Base-by-base conservation (phyloP, 2,888 invertebrate genomes). In the Pyrochroa serraticornis region DNA sequence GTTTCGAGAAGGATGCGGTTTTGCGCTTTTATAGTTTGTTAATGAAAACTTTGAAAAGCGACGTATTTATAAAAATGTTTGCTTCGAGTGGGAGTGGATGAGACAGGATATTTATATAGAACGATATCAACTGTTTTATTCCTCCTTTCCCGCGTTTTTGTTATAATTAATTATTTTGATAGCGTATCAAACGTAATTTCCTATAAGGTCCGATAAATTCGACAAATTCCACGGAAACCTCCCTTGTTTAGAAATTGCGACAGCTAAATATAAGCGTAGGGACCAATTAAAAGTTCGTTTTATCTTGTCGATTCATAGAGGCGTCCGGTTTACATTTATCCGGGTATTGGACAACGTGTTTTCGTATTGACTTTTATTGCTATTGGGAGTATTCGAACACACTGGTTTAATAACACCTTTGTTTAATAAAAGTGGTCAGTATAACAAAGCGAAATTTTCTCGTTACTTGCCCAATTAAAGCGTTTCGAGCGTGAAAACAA, bases 201-300 rank as follows among this genome's bases (percentile, higher is more conserved):
- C 7, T 13, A 39, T 39, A 39, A 12, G 13, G 13, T 39, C n/a
- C 22, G n/a, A 8, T 13, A 13, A 39, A 39, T 39, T 13, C 12
- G 10, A 12, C 38, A 10, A 38, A 38, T 10, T 38, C 10, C 13
- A 7, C 8, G 38, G 10, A 3, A 10, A 13, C 41, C 7, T 14
- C 22, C 41, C 22, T 13, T 41, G 7, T 31, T 38, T 10, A 14
- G 14, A 9, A 45, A 8, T 8, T 35, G 8, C 45, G 35, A 45
- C 45, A 35, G 47, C 30, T 22, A 10, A 41, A 49, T 39, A 49
- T 39, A 49, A 49, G 39, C 32, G 41, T 32, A 14, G 49, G 41
- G 49, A 49, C 33, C 49, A 49, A 49, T 49, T 49, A 49, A 49
- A 49, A 49, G 41, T 49, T 49, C 41, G 13, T 49, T 39, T 49